Percentiles rank a stretch among this genome's conserved stretches.
phyloP scores from a whole-genome alignment of 2,113 vertebrate species.

The Synodontis membranacea region DNA sequence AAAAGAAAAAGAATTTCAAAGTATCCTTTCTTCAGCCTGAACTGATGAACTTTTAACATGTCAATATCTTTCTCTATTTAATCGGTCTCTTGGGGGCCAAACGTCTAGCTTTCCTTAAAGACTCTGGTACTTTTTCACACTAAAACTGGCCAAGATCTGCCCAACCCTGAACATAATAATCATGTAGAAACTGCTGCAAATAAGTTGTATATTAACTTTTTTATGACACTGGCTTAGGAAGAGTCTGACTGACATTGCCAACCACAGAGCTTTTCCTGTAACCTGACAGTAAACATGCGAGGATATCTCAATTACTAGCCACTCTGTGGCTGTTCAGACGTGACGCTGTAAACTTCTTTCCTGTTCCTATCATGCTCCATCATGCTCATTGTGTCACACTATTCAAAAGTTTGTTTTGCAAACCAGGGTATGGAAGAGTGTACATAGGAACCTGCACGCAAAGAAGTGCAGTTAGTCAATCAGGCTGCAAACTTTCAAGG shows the following conservation, averaged over 20 bases:
- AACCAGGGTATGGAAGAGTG: neutral
- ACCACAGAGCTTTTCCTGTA: constrained; percentile 1
- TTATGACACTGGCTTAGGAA: neutral
- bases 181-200: neutral
- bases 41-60: neutral
- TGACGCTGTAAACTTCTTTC: neutral
- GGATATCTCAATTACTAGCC: neutral
- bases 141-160: neutral
- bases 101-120: neutral
- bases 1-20: neutral
- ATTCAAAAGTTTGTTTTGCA: neutral
- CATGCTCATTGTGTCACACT: neutral
- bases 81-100: neutral
- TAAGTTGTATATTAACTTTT: neutral
- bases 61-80: neutral
- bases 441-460: neutral
- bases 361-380: neutral
- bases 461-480: neutral
- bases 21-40: neutral
- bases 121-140: neutral
- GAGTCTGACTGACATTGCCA: neutral
- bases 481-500: neutral
- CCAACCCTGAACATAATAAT: neutral
- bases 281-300: neutral
- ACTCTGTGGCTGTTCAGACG: neutral